Conservation (phyloP, 1,140 invertebrate species). For the Drosophila tsacasi region DNA sequence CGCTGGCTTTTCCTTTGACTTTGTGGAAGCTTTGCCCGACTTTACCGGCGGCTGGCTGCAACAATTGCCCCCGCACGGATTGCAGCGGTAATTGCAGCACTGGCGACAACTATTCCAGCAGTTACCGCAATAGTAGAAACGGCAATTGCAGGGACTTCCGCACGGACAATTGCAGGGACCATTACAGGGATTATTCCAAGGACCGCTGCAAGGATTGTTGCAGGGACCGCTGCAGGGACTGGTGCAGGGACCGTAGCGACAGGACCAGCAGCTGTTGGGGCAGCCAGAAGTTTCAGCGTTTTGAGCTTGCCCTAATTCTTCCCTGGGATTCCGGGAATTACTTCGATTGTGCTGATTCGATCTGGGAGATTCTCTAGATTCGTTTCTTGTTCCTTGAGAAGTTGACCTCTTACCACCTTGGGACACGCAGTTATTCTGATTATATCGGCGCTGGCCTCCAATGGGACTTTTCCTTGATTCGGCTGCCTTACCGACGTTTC, state of each 20-base stretch:
- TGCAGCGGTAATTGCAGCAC: conserved; percentile 15
- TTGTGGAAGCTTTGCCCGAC: background rate
- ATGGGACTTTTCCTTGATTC: background rate
- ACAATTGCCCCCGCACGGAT: conserved; percentile 6
- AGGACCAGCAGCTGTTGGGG: conserved; percentile 17
- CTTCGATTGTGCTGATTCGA: too few relatives aligned
- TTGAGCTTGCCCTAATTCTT: background rate
- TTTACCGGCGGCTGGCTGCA: background rate
- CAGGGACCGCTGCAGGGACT: conserved; percentile 19
- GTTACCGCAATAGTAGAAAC: conserved; percentile 35
- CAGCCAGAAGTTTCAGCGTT: background rate
- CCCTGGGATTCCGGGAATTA: background rate
- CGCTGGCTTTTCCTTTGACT: background rate
- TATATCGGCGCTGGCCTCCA: too few relatives aligned
- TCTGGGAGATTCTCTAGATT: background rate
- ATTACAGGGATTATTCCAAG: conserved; percentile 42
- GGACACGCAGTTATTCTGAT: too few relatives aligned
- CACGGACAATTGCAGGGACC: background rate
- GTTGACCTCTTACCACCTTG: background rate
- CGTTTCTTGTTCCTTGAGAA: background rate
- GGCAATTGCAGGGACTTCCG: conserved; percentile 44
- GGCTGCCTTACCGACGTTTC: background rate
- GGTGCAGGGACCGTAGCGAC: conserved; percentile 2
- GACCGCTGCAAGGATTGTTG: conserved; percentile 36
- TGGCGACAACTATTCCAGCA: conserved; percentile 22